Conservation (phyloP, 2,888 invertebrate genomes). For the Leptopterna dolabrata region DNA sequence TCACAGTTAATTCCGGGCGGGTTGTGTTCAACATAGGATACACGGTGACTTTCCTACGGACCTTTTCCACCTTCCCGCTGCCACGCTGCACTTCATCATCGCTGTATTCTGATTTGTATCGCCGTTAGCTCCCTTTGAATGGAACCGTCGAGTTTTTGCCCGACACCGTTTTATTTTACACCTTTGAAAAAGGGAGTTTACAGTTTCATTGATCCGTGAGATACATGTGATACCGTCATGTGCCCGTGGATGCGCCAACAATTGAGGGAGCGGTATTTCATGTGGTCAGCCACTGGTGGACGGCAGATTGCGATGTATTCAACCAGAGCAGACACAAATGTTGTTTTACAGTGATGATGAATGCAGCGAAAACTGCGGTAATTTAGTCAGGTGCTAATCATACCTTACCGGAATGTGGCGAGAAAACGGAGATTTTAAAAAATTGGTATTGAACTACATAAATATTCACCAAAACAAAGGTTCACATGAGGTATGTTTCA, state of each 20-base stretch:
- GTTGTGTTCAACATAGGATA: slow-evolving; percentile 46
- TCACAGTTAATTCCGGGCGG: slow-evolving; percentile 45
- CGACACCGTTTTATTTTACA: slow-evolving; percentile 4
- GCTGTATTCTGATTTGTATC: slow-evolving; percentile 46
- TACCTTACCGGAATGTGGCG: no score
- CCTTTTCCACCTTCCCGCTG: background rate
- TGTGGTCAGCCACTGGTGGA: background rate
- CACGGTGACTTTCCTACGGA: slow-evolving; percentile 40
- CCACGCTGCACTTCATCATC: slow-evolving; percentile 36
- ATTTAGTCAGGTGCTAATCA: no score
- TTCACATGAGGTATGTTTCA: no score
- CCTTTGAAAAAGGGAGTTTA: background rate
- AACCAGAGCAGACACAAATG: no score
- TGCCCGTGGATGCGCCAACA: background rate
- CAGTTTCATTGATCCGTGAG: background rate
- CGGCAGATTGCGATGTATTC: background rate
- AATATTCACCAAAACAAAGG: no score
- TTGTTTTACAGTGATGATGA: no score
- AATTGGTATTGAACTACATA: no score
- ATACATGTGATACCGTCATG: background rate
- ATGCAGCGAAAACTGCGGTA: no score
- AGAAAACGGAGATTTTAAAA: no score
- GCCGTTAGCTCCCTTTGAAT: slow-evolving; percentile 17
- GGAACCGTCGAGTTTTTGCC: background rate
- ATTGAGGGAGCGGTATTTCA: background rate